Base-by-base conservation (phyloP, 2,113 vertebrate genomes). In the Saimiri boliviensis region DNA sequence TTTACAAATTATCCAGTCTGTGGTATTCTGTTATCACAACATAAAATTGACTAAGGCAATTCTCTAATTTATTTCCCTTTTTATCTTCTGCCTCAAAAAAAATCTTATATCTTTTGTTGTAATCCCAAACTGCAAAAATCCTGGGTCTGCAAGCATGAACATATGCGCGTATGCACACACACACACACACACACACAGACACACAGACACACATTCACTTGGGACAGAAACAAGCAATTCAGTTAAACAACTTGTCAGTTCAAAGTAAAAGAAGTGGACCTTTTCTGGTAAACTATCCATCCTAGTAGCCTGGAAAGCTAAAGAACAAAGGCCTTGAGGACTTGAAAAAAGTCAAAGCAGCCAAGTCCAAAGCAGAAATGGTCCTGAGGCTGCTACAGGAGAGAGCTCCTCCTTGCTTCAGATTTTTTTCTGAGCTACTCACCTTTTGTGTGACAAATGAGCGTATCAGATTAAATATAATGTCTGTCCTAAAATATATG, bases 311-410 rank as follows among this genome's bases (percentile, higher is more conserved):
- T 14, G 54, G 49, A 82, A 77, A 90, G 19, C 49, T 93, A 83
- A 87, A 89, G 79, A 79, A 77, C 17, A 40, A 76, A 82, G 54
- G 42, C 83, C 49, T 87, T 71, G 8, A 58, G 32, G 93, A 95
- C 37, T 37, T 82, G 42, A 76, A 77, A 70, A 93, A 40, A n/a
- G 58, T n/a, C 27, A 21, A 40, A 92, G 58, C 25, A 71, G 49
- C 37, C 76, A 87, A 84, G 47, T 63, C 13, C 3, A 95, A 86
- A 30, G 45, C 35, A 79, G 87, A 85, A 86, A 68, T 10, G 13
- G 42, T 32, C 9, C 56, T 14, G 32, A 86, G 19, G 19, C 25
- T 74, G 87, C 49, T 60, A n/a, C 12, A 58, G 42, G 30, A 27
- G 70, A 83, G 35, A 89, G n/a, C 21, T 5, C 56, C 70, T 81